A percentile compares a stretch with the other conserved stretches of the same genome.
Conservation (phyloP, 2,797 vertebrate species). For the Sarcoramphus papa region DNA sequence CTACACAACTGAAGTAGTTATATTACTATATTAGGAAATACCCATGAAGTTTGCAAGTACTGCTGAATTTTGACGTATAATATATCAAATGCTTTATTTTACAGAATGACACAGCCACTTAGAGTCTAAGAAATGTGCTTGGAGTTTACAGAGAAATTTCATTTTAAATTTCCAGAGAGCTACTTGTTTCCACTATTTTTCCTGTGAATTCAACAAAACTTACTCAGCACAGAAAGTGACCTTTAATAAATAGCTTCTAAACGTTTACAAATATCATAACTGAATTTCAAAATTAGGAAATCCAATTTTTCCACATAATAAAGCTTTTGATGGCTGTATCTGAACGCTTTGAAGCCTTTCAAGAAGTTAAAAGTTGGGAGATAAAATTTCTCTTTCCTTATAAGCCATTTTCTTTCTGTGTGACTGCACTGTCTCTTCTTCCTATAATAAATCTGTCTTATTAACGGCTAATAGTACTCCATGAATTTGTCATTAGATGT, state of each 20-base stretch:
- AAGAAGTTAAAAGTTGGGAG: not conserved
- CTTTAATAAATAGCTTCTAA: constrained; percentile 34
- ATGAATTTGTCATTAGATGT: not conserved
- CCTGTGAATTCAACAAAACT: not conserved
- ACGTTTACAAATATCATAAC: not conserved
- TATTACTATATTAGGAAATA: not conserved
- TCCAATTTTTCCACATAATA: not conserved
- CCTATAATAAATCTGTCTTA: not conserved
- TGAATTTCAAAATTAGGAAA: not conserved
- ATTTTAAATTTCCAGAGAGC: not conserved
- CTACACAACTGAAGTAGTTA: not conserved
- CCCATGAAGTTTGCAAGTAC: not conserved
- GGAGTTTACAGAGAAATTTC: not conserved
- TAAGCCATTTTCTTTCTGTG: not conserved
- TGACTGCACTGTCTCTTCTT: not conserved
- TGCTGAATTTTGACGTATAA: not conserved
- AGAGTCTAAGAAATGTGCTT: not conserved
- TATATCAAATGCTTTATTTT: not conserved
- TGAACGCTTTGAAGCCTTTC: not conserved
- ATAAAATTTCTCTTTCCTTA: not conserved
- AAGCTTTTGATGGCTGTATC: not conserved
- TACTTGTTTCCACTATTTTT: not conserved
- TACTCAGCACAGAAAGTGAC: not conserved
- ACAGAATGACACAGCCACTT: not conserved
- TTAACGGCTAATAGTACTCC: not conserved